phyloP scores from a whole-genome alignment of 2,797 vertebrate genomes.

The Chelon labrosus region DNA sequence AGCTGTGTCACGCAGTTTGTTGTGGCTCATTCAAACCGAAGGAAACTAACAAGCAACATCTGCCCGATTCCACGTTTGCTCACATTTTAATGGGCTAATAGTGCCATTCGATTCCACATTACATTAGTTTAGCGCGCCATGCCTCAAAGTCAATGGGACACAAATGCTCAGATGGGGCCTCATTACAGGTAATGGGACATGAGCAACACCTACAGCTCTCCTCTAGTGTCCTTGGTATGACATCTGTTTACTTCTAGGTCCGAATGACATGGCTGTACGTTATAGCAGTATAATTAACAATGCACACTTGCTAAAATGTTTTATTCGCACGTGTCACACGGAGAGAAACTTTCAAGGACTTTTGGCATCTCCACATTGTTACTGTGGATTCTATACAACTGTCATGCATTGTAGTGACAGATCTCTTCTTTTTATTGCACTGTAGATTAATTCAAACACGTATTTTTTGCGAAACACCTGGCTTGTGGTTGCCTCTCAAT shows the following conservation, averaged over 20 bases:
- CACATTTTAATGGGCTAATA: conserved; percentile 51
- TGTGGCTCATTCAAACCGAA: conserved; percentile 55
- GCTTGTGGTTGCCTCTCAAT: conserved; percentile 45
- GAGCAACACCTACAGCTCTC: conserved; percentile 38
- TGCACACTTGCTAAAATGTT: conserved; percentile 5
- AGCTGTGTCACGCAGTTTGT: conserved; percentile 47
- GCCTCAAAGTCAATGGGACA: conserved; percentile 70
- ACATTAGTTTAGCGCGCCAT: conserved; percentile 37
- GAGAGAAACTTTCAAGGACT: conserved; percentile 41
- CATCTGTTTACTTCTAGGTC: conserved; percentile 55
- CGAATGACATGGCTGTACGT: conserved; percentile 17
- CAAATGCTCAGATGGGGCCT: conserved; percentile 26
- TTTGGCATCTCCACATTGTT: conserved; percentile 20
- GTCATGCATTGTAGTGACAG: conserved; percentile 59
- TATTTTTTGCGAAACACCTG: conserved; percentile 54
- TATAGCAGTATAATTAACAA: conserved; percentile 33
- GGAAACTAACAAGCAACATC: conserved; percentile 72
- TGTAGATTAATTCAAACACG: conserved; percentile 54
- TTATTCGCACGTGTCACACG: conserved; percentile 23
- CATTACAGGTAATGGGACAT: conserved; percentile 56
- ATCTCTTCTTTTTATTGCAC: conserved; percentile 56
- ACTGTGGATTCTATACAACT: conserved; percentile 18
- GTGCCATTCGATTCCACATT: conserved; percentile 49
- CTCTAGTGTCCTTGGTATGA: conserved; percentile 54
- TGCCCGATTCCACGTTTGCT: conserved; percentile 56